These are phyloP conservation scores for Anolis sagrei DNA, from an alignment of 2,113 vertebrate species.

Conservation along the genomic window DNA sequence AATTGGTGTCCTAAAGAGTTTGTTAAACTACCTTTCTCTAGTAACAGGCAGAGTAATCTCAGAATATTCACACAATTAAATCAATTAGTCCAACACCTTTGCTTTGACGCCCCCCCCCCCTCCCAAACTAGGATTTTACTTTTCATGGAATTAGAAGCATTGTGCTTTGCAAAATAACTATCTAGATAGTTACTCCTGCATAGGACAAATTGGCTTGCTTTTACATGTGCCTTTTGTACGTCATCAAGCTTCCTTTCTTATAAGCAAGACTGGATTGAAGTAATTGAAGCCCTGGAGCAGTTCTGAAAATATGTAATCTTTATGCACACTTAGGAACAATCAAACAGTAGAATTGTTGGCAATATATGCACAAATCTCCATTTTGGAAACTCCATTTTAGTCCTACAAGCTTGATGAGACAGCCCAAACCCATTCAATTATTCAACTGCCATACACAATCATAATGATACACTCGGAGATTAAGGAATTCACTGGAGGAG, in stretches of 20 bases:
- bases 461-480: no score
- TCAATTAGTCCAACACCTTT: neutral
- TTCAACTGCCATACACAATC: no score
- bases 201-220: neutral
- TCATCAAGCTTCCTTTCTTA: neutral
- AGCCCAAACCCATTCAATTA: no score
- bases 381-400: no score
- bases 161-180: neutral
- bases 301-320: no score
- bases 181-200: neutral
- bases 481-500: no score
- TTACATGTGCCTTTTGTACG: neutral
- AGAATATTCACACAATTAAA: slow-evolving; percentile 12
- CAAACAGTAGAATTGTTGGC: no score
- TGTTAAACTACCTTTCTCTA: slow-evolving; percentile 12
- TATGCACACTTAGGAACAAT: no score
- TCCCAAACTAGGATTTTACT: neutral
- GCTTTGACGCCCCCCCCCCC: neutral
- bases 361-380: no score
- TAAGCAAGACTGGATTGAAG: neutral
- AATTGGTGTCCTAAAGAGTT: neutral
- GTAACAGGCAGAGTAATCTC: slow-evolving; percentile 6
- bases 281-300: no score
- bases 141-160: no score
- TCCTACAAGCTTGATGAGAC: no score